Evolutionary conservation across 2,888 invertebrate species (phyloP).

Genomic region (Caenorhabditis becei): DNA sequence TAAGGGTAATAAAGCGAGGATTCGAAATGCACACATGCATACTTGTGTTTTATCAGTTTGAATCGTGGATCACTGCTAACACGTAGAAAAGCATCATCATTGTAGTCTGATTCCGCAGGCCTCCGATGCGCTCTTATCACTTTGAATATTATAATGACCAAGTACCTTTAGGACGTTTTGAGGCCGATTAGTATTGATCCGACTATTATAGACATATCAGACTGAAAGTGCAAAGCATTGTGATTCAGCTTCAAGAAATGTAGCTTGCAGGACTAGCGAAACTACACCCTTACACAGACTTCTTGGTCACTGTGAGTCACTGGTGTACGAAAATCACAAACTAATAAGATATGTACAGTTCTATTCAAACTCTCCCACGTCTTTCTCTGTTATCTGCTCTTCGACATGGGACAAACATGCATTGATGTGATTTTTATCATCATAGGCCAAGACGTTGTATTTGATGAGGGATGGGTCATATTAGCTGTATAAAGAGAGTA

Average conservation of each 20-base stretch:
- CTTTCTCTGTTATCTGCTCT: not conserved
- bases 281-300: too few species aligned
- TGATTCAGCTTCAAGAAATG: too few species aligned
- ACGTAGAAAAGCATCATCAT: slow-evolving; percentile 3
- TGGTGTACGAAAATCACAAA: not conserved
- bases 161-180: not conserved
- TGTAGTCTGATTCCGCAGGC: slow-evolving; percentile 3
- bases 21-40: slow-evolving; percentile 28
- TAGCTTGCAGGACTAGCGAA: too few species aligned
- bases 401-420: not conserved
- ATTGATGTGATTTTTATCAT: slow-evolving; percentile 28
- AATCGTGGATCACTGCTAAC: slow-evolving; percentile 16
- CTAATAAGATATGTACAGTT: not conserved
- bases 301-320: not conserved
- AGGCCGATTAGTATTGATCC: not conserved
- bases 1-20: slow-evolving; percentile 8
- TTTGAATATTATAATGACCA: not conserved
- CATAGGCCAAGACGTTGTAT: slow-evolving; percentile 10
- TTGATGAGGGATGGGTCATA: slow-evolving; percentile 23
- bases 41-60: slow-evolving; percentile 21
- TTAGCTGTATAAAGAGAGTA: slow-evolving; percentile 15
- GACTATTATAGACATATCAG: not conserved
- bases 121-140: slow-evolving; percentile 22
- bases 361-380: not conserved
- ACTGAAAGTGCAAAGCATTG: not conserved